Base-by-base conservation (phyloP, 1,140 invertebrate species). In the Pygmarrhopalites habei region DNA sequence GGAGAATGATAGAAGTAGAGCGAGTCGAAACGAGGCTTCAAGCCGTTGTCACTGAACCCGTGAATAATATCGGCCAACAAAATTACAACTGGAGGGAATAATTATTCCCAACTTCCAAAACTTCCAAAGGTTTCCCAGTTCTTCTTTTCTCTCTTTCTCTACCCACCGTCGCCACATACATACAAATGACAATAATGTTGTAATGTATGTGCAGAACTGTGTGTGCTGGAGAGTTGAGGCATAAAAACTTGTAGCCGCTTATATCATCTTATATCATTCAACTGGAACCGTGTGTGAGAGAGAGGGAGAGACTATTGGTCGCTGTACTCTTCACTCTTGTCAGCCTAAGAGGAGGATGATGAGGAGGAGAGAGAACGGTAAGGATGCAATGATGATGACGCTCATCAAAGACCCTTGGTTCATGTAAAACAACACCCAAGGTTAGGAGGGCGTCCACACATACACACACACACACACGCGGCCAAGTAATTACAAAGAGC, bases 361-460 rank as follows among this genome's bases (percentile, higher is more conserved):
- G 32, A 35, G 32, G 15, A 35, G 32, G 15, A 7, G 32, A 35
- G 32, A 35, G 5, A 15, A n/a, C n/a, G 15, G 15, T 35, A 35
- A 35, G 32, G 32, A 35, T 35, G 32, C 32, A n/a, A 28, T 26
- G 49, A 52, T 52, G 49, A 52, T 26, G 28, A 52, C 7, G 49
- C 5, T 52, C 49, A 52, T 52, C 49, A 52, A 52, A 52, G 49
- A 52, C 49, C 46, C 49, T 52, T 52, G 23, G 14, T 28, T 28
- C 49, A 52, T 52, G 49, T 52, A 52, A 52, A 52, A 52, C 28
- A 52, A 52, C 49, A 52, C 49, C 49, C 14, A 52, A 52, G 49
- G 49, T 28, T 52, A 52, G 49, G 25, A 52, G 49, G 49, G 49
- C 28, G 49, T 52, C 49, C 49, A 26, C 49, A 52, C 44, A 41